Base-by-base conservation (phyloP, 2,113 vertebrate genomes). In the Phaethon lepturus region DNA sequence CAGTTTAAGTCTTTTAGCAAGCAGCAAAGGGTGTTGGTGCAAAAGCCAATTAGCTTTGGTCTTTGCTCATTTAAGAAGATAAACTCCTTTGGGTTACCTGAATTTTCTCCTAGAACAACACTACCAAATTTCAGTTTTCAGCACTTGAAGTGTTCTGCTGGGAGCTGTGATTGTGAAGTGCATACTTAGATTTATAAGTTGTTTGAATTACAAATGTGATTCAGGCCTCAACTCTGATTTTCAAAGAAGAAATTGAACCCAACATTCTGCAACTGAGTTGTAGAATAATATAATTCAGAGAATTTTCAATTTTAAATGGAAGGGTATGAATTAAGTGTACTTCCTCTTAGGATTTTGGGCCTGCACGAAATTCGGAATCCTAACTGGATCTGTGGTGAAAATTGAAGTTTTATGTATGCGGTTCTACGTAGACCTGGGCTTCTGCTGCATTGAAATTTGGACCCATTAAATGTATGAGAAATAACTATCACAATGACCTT, bases 231-330 rank as follows among this genome's bases (percentile, higher is more conserved):
- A 33, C 60, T 67, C 28, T 31, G 28, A 49, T 59, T 93, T 85
- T 69, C 23, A 38, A 69, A 93, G 76, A 47, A 63, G 2, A 67
- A 69, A 67, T 94, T 47, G 38, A 77, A 88, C 8, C 6, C 14
- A 2, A 80, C 80, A 15, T 40, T 91, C 82, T 82, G 44, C 53
- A 93, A 35, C 14, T 6, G 6, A 74, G 17, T 58, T 83, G 23
- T 9, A 73, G n/a, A 69, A 86, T 6, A 62, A 71, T 66, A 23
- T 56, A 58, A 47, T 62, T 60, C 20, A 63, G 50, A 55, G 4
- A 88, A 88, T 84, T 64, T 71, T 92, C 72, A 71, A 38, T 91
- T 96, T 96, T 94, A 96, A 95, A 91, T 92, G 66, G 33, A 93
- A 81, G 82, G 83, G 75, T 96, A 94, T 86, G 82, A 90, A 88